Evolutionary conservation across 2,888 invertebrate species (phyloP).

Genomic region (Chorisops tibialis): DNA sequence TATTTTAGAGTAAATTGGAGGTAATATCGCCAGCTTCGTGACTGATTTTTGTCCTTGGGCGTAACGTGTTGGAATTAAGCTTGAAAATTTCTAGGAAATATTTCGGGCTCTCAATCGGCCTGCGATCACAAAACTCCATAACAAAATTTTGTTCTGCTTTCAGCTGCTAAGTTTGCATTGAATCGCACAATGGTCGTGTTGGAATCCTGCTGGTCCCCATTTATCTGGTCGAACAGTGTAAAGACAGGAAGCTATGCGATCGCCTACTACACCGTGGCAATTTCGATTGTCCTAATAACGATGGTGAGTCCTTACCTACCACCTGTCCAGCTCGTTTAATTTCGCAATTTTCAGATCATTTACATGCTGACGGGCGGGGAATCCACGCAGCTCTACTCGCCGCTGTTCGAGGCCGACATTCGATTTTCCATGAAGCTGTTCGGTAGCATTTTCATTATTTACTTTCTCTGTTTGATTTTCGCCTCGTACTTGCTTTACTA

Average conservation of each 20-base stretch:
- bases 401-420: constrained; percentile 83
- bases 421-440: constrained; percentile 66
- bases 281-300: constrained; percentile 72
- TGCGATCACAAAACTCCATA: no score
- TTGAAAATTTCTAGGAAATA: no score
- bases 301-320: constrained; percentile 42
- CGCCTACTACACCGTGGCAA: constrained; percentile 73
- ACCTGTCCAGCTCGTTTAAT: not conserved
- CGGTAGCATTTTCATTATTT: constrained; percentile 55
- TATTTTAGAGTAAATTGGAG: no score
- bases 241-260: constrained; percentile 75
- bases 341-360: constrained; percentile 50
- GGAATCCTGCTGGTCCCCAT: constrained; percentile 83
- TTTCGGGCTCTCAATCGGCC: no score
- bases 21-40: no score
- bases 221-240: constrained; percentile 77
- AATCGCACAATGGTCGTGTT: constrained; percentile 63
- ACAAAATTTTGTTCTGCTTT: no score
- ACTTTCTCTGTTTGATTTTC: constrained; percentile 53
- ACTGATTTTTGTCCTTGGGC: no score
- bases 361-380: constrained; percentile 86
- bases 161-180: no score
- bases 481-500: constrained; percentile 53
- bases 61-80: no score
- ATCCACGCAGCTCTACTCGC: constrained; percentile 83